phyloP scores from a whole-genome alignment of 1,140 invertebrate species.

The Zaprionus ornatus region DNA sequence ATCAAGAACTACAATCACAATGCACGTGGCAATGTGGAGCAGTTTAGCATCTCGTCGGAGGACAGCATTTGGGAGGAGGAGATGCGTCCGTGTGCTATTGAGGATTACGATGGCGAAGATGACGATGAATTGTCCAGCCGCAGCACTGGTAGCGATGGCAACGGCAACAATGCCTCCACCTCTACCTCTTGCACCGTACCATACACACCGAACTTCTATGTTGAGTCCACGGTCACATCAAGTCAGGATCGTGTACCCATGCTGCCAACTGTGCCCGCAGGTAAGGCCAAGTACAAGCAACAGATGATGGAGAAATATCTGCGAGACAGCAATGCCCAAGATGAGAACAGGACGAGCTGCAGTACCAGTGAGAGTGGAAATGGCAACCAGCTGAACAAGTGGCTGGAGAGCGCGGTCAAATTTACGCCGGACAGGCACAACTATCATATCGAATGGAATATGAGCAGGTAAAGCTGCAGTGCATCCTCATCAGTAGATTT shows the following conservation, averaged over 20 bases:
- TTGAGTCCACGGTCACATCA: constrained; percentile 36
- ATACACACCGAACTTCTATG: constrained; percentile 66
- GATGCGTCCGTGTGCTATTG: constrained; percentile 41
- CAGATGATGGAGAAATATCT: constrained; percentile 86
- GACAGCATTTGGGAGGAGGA: constrained; percentile 90
- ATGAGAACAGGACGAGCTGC: neutral
- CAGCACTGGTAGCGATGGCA: constrained; percentile 70
- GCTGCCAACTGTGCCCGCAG: constrained; percentile 35
- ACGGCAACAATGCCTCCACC: constrained; percentile 52
- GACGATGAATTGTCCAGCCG: constrained; percentile 70
- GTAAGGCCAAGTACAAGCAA: constrained; percentile 84
- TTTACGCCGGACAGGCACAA: constrained; percentile 88
- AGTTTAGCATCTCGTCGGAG: constrained; percentile 89
- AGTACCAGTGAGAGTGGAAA: constrained; percentile 2
- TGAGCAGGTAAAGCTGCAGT: constrained; percentile 68
- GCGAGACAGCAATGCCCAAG: constrained; percentile 56
- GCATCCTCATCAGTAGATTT: neutral
- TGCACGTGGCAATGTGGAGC: constrained; percentile 89
- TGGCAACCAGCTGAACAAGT: constrained; percentile 86
- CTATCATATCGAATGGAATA: constrained; percentile 87
- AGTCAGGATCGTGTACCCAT: constrained; percentile 44
- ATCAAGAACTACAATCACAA: constrained; percentile 90
- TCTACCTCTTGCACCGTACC: constrained; percentile 13
- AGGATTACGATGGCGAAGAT: constrained; percentile 61
- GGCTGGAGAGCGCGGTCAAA: constrained; percentile 88